Conservation (phyloP, 2,113 vertebrate species). For the Bungarus multicinctus region DNA sequence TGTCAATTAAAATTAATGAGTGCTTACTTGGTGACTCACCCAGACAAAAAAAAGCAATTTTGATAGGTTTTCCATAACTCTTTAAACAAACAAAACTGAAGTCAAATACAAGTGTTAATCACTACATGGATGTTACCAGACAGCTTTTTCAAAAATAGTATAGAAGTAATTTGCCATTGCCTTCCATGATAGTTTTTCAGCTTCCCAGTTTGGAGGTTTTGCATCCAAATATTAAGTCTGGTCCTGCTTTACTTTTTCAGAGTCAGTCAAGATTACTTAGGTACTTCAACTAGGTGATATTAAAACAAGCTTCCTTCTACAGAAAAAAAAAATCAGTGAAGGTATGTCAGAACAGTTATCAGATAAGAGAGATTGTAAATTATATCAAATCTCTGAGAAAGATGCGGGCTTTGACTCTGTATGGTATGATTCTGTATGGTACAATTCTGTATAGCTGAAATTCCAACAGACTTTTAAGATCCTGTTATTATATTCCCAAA, state of each 20-base stretch:
- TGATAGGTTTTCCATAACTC: constrained; percentile 31
- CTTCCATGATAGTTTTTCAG: not conserved
- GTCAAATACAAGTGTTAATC: not conserved
- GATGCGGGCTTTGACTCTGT: not conserved
- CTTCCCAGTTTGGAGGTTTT: not conserved
- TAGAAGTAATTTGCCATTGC: not conserved
- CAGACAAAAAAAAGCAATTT: constrained; percentile 24
- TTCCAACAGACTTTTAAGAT: too few species aligned
- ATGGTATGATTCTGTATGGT: not conserved
- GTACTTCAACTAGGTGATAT: not conserved
- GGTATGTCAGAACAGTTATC: not conserved
- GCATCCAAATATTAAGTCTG: not conserved
- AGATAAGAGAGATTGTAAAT: not conserved
- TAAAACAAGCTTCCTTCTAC: not conserved
- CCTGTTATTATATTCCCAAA: too few species aligned
- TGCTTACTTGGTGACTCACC: constrained; percentile 24
- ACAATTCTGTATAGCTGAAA: too few species aligned
- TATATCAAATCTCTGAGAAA: not conserved
- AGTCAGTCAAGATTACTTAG: not conserved
- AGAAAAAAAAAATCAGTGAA: not conserved
- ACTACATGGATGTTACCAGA: not conserved
- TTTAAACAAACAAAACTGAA: not conserved
- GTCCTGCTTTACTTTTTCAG: not conserved
- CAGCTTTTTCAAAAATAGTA: not conserved
- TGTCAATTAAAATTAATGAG: constrained; percentile 37